A percentile compares a stretch with the other conserved stretches of the same genome.
Evolutionary conservation across 1,140 invertebrate species (phyloP).

Genomic region (Amphibalanus amphitrite): DNA sequence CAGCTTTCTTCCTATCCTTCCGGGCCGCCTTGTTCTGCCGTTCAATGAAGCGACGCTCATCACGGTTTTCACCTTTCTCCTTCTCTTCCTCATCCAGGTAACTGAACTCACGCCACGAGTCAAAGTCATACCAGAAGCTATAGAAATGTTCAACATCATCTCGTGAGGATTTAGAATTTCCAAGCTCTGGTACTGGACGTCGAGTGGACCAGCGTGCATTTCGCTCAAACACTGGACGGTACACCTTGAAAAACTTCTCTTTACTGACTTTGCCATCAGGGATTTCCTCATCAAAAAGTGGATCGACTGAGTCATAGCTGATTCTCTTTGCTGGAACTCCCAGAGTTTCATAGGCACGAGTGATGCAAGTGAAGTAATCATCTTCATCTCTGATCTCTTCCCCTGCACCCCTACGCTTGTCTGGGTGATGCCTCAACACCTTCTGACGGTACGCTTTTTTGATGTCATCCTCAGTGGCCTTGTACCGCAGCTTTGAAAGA

Average conservation of each 20-base stretch:
- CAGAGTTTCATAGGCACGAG: slow-evolving; percentile 86
- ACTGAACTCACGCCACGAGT: slow-evolving; percentile 98
- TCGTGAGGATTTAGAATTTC: slow-evolving; percentile 46
- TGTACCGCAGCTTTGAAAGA: slow-evolving; percentile 53
- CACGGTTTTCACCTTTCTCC: slow-evolving; percentile 84
- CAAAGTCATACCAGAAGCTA: slow-evolving; percentile 90
- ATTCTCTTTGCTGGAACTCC: slow-evolving; percentile 61
- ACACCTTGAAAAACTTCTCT: slow-evolving; percentile 57
- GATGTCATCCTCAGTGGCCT: slow-evolving; percentile 77
- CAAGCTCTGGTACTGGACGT: slow-evolving; percentile 66
- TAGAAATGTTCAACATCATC: slow-evolving; percentile 70
- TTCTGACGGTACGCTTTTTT: slow-evolving; percentile 74
- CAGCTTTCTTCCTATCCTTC: slow-evolving; percentile 87
- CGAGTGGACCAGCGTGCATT: slow-evolving; percentile 88
- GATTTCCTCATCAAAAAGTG: slow-evolving; percentile 74
- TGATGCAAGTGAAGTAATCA: slow-evolving; percentile 97
- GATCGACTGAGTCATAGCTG: slow-evolving; percentile 92
- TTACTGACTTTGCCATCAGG: slow-evolving; percentile 57
- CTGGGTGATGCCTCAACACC: slow-evolving; percentile 91
- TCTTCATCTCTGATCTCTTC: slow-evolving; percentile 67
- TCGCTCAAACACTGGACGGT: slow-evolving; percentile 61
- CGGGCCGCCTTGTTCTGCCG: slow-evolving; percentile 88
- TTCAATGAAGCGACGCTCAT: slow-evolving; percentile 92
- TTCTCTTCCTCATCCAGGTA: slow-evolving; percentile 98
- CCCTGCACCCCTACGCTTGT: slow-evolving; percentile 77